Evolutionary conservation across 2,797 vertebrate genomes (phyloP).

Genomic region (Ptychobarbus kaznakovi): DNA sequence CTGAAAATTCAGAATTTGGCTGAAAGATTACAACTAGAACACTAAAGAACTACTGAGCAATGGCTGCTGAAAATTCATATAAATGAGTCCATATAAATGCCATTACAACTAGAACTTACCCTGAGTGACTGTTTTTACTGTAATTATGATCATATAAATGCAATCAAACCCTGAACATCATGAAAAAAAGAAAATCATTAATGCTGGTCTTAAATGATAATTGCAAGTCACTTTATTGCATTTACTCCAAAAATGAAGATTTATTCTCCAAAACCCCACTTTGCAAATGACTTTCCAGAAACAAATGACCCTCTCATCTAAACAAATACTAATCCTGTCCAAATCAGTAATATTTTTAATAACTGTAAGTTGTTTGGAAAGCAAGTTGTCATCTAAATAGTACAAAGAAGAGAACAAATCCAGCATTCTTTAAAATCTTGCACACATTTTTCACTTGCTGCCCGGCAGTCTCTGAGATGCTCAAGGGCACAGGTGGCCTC

Average conservation of each 20-base stretch:
- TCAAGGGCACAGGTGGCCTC: conserved; percentile 70
- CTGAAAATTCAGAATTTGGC: neutral
- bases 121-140: no score
- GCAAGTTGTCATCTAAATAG: neutral
- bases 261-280: neutral
- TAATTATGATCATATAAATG: neutral
- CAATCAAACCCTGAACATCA: neutral
- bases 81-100: no score
- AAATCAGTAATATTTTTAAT: neutral
- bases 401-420: neutral
- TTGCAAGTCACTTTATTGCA: neutral
- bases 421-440: conserved; percentile 45
- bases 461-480: conserved; percentile 56
- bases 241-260: neutral
- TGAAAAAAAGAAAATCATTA: neutral
- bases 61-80: neutral
- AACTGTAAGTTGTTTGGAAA: neutral
- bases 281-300: neutral
- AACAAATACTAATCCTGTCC: neutral
- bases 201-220: neutral
- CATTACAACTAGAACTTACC: no score
- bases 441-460: conserved; percentile 58
- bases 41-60: no score
- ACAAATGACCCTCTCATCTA: neutral
- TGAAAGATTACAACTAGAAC: no score